Conservation (phyloP, 2,888 invertebrate species). For the Drosophila yooni region DNA sequence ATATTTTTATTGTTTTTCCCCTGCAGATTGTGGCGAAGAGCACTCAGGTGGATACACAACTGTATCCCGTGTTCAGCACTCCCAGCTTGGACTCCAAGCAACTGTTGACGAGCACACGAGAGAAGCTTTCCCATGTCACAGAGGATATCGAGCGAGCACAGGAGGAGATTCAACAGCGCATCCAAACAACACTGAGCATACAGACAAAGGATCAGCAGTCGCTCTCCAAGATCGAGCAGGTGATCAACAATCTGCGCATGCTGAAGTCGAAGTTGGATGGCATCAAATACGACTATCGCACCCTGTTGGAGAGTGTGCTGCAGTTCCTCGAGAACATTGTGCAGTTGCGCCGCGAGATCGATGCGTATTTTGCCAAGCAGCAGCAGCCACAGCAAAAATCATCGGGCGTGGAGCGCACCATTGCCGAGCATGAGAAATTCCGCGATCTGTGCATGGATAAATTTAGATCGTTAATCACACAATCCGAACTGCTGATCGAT, state of each 20-base stretch:
- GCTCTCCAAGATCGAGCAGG: slow-evolving; percentile 87
- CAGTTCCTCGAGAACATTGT: slow-evolving; percentile 89
- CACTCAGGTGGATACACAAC: slow-evolving; percentile 89
- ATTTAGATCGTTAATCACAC: slow-evolving; percentile 88
- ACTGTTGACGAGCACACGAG: slow-evolving; percentile 87
- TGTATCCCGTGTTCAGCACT: slow-evolving; percentile 91
- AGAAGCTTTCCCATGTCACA: slow-evolving; percentile 86
- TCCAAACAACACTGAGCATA: slow-evolving; percentile 89
- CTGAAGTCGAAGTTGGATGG: slow-evolving; percentile 89
- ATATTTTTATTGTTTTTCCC: slow-evolving; percentile 2
- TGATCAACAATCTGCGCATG: slow-evolving; percentile 88
- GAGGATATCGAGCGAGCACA: slow-evolving; percentile 88
- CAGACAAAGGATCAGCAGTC: slow-evolving; percentile 87
- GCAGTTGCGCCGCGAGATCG: slow-evolving; percentile 88
- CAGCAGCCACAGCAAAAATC: slow-evolving; percentile 13
- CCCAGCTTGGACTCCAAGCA: slow-evolving; percentile 87
- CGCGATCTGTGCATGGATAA: slow-evolving; percentile 88
- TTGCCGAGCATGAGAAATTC: slow-evolving; percentile 88
- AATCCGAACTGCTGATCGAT: slow-evolving; percentile 89
- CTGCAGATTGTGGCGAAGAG: slow-evolving; percentile 88
- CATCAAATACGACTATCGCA: slow-evolving; percentile 90
- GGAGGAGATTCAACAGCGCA: slow-evolving; percentile 88
- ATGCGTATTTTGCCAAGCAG: slow-evolving; percentile 86
- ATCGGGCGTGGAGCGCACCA: slow-evolving; percentile 86
- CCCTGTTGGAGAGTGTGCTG: slow-evolving; percentile 89